phyloP scores from a whole-genome alignment of 2,113 vertebrate species.

The Dipodomys stephensi region DNA sequence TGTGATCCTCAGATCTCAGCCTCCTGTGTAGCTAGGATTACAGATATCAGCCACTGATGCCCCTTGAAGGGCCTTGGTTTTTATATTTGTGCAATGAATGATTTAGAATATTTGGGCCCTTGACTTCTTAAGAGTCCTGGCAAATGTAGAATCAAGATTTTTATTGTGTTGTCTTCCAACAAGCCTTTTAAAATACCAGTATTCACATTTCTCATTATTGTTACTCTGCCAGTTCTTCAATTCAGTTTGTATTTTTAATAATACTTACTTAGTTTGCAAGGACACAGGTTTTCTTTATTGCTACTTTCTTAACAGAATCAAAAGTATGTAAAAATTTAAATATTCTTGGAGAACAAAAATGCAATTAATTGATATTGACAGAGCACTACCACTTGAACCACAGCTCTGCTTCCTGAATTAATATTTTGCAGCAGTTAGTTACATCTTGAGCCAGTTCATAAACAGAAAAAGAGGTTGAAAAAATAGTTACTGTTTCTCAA shows the following conservation, averaged over 20 bases:
- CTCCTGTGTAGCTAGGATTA: too few relatives aligned
- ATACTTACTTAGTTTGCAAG: conserved; percentile 6
- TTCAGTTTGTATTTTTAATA: background rate
- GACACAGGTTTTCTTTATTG: background rate
- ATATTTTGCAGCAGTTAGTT: conserved; percentile 43
- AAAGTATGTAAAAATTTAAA: background rate
- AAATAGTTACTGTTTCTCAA: background rate
- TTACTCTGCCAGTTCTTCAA: background rate
- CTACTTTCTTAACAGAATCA: conserved; percentile 3
- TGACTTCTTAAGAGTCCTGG: conserved; percentile 10
- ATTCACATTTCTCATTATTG: conserved; percentile 11
- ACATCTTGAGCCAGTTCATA: background rate
- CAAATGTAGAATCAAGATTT: background rate
- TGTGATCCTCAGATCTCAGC: too few relatives aligned
- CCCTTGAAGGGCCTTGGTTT: background rate
- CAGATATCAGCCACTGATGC: too few relatives aligned
- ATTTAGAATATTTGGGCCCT: background rate
- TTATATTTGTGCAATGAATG: background rate
- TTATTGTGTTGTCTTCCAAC: conserved; percentile 12
- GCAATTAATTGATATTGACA: background rate
- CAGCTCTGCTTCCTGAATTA: background rate
- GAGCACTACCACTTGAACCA: background rate
- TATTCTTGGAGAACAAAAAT: conserved; percentile 24
- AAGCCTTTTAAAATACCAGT: background rate
- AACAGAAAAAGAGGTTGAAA: conserved; percentile 10